phyloP scores from a whole-genome alignment of 2,797 vertebrate genomes.

The Pangasius krempfi region DNA sequence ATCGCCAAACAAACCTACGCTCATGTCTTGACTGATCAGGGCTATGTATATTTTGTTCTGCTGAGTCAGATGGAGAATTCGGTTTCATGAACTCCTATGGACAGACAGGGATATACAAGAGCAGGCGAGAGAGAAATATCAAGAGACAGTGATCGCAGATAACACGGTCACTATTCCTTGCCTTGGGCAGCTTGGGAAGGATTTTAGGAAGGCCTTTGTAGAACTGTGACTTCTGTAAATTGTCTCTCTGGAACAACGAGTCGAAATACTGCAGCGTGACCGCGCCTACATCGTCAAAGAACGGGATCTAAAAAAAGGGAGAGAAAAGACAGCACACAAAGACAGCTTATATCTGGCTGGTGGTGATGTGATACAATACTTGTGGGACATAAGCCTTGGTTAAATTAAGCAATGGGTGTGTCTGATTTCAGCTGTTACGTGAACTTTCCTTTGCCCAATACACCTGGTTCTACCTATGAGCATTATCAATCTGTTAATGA shows the following conservation, averaged over 20 bases:
- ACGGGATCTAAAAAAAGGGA: slow-evolving; percentile 83
- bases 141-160: not conserved
- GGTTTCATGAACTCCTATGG: not conserved
- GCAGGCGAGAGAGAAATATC: not conserved
- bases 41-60: not conserved
- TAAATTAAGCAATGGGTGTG: not conserved
- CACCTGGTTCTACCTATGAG: not conserved
- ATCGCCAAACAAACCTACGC: not conserved
- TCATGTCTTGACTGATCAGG: not conserved
- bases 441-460: not conserved
- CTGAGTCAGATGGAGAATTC: not conserved
- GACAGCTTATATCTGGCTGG: not conserved
- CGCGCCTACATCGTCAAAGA: slow-evolving; percentile 96
- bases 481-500: not conserved
- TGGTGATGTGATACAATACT: not conserved
- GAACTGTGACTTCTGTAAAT: slow-evolving; percentile 98
- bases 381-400: not conserved
- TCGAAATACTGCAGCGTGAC: slow-evolving; percentile 97
- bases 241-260: slow-evolving; percentile 97
- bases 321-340: not conserved
- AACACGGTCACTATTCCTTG: slow-evolving; percentile 59
- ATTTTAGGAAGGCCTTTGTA: slow-evolving; percentile 98
- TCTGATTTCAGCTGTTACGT: not conserved
- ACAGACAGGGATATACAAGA: not conserved
- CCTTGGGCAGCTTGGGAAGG: slow-evolving; percentile 95